Conservation (phyloP, 2,888 invertebrate genomes). For the Bursaphelenchus okinawaensis region DNA sequence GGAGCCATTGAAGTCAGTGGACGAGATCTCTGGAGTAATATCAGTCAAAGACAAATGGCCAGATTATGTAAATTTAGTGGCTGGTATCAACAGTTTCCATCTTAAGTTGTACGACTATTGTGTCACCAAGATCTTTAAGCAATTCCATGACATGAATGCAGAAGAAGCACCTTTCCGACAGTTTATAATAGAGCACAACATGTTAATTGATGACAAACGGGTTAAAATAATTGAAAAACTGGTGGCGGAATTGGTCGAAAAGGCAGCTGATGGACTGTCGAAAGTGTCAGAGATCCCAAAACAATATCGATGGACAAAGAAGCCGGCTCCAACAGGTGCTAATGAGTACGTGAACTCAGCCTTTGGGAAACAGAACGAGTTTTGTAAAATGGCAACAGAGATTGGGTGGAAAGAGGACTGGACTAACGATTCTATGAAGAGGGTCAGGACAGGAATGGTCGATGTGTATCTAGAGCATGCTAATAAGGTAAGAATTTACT, state of each 20-base stretch:
- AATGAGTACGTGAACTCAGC: conserved; percentile 66
- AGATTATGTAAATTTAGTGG: conserved; percentile 10
- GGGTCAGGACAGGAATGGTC: conserved; percentile 13
- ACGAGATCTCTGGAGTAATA: conserved; percentile 7
- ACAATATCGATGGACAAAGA: conserved; percentile 56
- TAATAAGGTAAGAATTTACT: conserved; percentile 21
- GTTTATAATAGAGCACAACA: conserved; percentile 15
- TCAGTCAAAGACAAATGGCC: conserved; percentile 17
- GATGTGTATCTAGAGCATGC: conserved; percentile 23
- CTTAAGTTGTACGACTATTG: conserved; percentile 26
- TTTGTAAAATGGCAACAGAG: conserved; percentile 11
- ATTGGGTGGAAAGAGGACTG: conserved; percentile 18
- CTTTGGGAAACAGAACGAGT: conserved; percentile 13
- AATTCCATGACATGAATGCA: conserved; percentile 29
- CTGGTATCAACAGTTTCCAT: conserved; percentile 25
- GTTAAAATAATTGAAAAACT: conserved; percentile 15
- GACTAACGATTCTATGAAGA: neutral
- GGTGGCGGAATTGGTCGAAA: neutral
- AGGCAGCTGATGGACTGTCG: neutral
- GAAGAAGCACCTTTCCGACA: conserved; percentile 34
- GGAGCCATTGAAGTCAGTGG: conserved; percentile 2
- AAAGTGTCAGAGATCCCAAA: conserved; percentile 78
- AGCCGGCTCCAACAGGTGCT: conserved; percentile 69
- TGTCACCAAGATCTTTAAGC: conserved; percentile 15
- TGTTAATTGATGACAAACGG: conserved; percentile 13